These are phyloP conservation scores for Xylocopa sonorina DNA, from an alignment of 1,140 invertebrate genomes.

Conservation along the genomic window DNA sequence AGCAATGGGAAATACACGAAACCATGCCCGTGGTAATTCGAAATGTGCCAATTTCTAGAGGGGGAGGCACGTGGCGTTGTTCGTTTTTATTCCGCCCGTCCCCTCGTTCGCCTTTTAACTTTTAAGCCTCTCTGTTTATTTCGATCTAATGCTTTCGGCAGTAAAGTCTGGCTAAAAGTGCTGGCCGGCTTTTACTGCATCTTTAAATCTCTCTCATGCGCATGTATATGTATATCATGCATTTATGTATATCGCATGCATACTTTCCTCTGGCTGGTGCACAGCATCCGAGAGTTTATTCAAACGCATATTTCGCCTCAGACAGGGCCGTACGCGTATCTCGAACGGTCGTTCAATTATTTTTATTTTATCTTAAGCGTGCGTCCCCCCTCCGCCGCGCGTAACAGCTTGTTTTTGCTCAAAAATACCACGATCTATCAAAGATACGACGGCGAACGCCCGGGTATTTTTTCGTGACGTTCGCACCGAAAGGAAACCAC, in stretches of 20 bases:
- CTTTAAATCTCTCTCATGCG: constrained; percentile 21
- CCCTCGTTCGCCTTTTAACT: too few relatives aligned
- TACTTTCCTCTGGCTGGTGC: background rate
- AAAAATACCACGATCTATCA: too few relatives aligned
- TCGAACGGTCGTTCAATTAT: background rate
- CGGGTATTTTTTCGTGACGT: too few relatives aligned
- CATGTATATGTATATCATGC: constrained; percentile 15
- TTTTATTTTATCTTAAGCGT: constrained; percentile 16
- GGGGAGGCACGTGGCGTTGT: background rate
- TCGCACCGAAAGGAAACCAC: too few relatives aligned
- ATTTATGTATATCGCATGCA: background rate
- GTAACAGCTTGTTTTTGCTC: background rate
- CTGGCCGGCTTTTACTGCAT: background rate
- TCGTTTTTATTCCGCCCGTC: background rate
- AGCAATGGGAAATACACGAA: too few relatives aligned
- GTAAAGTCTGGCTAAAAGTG: background rate
- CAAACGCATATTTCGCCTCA: background rate
- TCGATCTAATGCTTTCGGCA: background rate
- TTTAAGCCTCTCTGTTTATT: background rate
- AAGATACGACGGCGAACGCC: too few relatives aligned
- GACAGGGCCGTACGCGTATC: background rate
- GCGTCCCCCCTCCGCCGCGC: too few relatives aligned
- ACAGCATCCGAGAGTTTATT: background rate
- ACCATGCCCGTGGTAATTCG: background rate
- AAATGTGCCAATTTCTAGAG: background rate